Evolutionary conservation across 2,888 invertebrate species (phyloP), one percentile per base, ranked within the genome.

Genomic region (Prenolepis imparis): DNA sequence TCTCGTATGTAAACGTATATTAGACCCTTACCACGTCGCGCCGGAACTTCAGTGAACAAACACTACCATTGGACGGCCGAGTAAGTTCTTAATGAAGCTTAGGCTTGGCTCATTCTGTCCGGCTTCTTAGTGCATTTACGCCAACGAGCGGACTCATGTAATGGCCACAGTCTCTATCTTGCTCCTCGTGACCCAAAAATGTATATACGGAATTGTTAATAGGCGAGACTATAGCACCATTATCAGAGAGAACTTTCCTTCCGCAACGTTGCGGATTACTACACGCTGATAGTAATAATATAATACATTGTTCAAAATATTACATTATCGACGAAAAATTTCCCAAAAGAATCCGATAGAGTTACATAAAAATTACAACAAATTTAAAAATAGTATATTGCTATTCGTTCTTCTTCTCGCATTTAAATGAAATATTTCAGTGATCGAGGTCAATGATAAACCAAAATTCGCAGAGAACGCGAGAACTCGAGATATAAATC

Each of bases 11-110:
- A 74, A 82, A 82, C 67, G 64, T 83, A 70, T 80, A 83, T 83
- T 81, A 73, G 67, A 81, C 48, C 61, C 81, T 84, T 66, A 64
- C 66, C 55, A 64, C 83, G 64, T 72, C 55, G 48, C 36, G 64
- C 57, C 59, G 77, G 59, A 84, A 84, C 64, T 84, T 84, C 66
- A 63, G 72, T 66, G 83, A 81, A 81, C 83, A 84, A 84, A 84
- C 81, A 70, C 81, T 67, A 52, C 81, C 61, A 81, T 84, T 66
- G 72, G 66, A 72, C 81, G 83, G 64, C 24, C 72, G 72, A 81
- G 83, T 64, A 84, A 84, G 81, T 84, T 84, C 83, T 84, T 84
- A 84, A 84, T 84, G 83, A 81, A 84, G 81, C 83, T 81, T 81
- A 72, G 80, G 72, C 55, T 77, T 66, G 75, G 52, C 44, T 78